Evolutionary conservation across 2,797 vertebrate genomes (phyloP).

Genomic region (Champsocephalus esox): DNA sequence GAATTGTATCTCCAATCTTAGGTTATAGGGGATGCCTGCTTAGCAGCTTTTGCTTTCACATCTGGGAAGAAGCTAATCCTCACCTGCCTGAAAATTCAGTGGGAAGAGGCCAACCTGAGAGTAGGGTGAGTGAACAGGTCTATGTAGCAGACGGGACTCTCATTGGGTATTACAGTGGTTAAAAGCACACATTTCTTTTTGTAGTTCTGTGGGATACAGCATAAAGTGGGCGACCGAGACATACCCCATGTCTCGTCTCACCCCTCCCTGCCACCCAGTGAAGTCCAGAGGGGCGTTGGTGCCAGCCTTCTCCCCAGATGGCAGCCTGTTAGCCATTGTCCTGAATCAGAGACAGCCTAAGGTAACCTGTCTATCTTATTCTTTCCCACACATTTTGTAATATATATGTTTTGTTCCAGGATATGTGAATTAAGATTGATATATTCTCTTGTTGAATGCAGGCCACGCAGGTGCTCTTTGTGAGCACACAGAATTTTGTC

Average conservation of each 20-base stretch:
- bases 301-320: conserved; percentile 90
- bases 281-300: conserved; percentile 94
- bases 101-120: conserved; percentile 83
- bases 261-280: conserved; percentile 86
- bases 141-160: background rate
- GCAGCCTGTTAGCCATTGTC: conserved; percentile 87
- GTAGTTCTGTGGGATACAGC: conserved; percentile 84
- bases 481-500: conserved; percentile 92
- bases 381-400: background rate
- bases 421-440: conserved; percentile 5
- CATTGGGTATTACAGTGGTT: background rate
- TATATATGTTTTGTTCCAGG: background rate
- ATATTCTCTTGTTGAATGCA: conserved; percentile 63
- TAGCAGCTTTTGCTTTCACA: conserved; percentile 91
- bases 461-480: conserved; percentile 93
- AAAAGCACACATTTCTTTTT: conserved; percentile 21
- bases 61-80: conserved; percentile 84
- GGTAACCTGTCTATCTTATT: conserved; percentile 71
- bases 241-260: conserved; percentile 81
- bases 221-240: conserved; percentile 89
- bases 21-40: conserved; percentile 89
- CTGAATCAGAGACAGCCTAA: conserved; percentile 93
- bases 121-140: conserved; percentile 66
- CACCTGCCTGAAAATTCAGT: conserved; percentile 89
- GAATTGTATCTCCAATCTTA: conserved; percentile 54